Evolutionary conservation across 2,113 vertebrate species (phyloP), one percentile per base, ranked within the genome.

Genomic region (Eira barbara): DNA sequence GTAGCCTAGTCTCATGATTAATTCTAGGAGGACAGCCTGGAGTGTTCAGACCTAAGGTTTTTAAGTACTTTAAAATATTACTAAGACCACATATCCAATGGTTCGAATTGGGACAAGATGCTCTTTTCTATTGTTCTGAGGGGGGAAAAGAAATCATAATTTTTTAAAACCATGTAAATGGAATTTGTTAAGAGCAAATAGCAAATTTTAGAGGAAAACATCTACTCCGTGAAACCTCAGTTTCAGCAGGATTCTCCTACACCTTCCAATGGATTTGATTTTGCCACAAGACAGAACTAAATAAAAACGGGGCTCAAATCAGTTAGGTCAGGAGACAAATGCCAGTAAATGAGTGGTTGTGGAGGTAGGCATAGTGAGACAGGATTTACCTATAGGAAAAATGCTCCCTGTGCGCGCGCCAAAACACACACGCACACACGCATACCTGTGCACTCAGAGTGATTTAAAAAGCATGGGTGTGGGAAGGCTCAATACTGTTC

Each of bases 151-250:
- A 34, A 25, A 79, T 9, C 4, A 0, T 18, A 81, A 73, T 47
- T 69, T 94, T 79, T 90, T 39, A 93, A 17, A 47, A 57, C 34
- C 29, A 36, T 2, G 27, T 78, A 69, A 76, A 96, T 42, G 29
- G 15, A 96, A 94, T 91, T 96, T 96, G 71, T 91, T 96, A 91
- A 95, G 4, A 61, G n/a, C n/a, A 97, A 92, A 81, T 7, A 94
- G 39, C 3, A 89, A 80, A 87, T 47, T 93, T 18, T 65, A n/a
- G 39, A 95, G 73, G 61, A 85, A 83, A 23, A 49, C 45, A 45
- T 63, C 73, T 55, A 82, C 39, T 63, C 61, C 36, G 2, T 65
- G 69, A 89, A 95, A 86, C 47, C 34, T 95, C 49, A 82, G 45
- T 71, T 93, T 25, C 81, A 82, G 45, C n/a, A 95, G 69, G 45